Conservation (phyloP, 2,797 vertebrate species). For the Australoheros facetus region DNA sequence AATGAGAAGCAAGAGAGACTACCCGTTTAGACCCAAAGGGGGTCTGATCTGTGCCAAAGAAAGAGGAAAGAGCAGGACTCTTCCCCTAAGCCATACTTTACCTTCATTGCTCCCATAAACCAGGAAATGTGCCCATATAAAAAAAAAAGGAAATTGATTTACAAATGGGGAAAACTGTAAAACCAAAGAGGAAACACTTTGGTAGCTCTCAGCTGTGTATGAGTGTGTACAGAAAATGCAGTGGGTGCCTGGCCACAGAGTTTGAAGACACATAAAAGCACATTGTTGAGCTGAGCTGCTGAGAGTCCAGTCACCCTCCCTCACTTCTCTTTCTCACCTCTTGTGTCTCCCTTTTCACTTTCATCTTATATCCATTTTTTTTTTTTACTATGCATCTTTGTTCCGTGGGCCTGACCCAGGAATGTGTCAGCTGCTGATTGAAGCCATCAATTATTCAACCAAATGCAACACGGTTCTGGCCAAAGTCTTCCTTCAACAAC, state of each 20-base stretch:
- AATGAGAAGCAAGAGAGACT: slow-evolving; percentile 9
- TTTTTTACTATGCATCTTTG: slow-evolving; percentile 45
- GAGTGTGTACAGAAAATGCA: slow-evolving; percentile 23
- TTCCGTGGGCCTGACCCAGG: slow-evolving; percentile 6
- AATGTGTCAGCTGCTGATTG: slow-evolving; percentile 51
- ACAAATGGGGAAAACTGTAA: slow-evolving; percentile 45
- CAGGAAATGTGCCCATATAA: slow-evolving; percentile 45
- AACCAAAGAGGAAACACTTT: slow-evolving; percentile 18
- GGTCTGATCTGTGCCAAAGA: slow-evolving; percentile 41
- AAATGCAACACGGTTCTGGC: slow-evolving; percentile 44
- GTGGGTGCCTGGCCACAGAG: background rate
- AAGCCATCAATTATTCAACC: slow-evolving; percentile 63
- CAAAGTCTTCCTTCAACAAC: slow-evolving; percentile 47
- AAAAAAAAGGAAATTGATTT: slow-evolving; percentile 48
- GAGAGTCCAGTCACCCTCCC: background rate
- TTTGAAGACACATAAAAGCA: slow-evolving; percentile 24
- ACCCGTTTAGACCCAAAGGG: slow-evolving; percentile 31
- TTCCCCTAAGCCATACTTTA: slow-evolving; percentile 51
- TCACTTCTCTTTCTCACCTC: background rate
- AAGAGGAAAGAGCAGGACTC: slow-evolving; percentile 5
- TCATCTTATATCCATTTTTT: slow-evolving; percentile 26
- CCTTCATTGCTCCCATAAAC: slow-evolving; percentile 57
- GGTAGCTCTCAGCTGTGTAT: slow-evolving; percentile 3
- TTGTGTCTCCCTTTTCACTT: slow-evolving; percentile 13
- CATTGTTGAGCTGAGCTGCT: slow-evolving; percentile 5